These are phyloP conservation scores for Drosophila heteroneura DNA, from an alignment of 2,888 invertebrate genomes.

Conservation along the genomic window DNA sequence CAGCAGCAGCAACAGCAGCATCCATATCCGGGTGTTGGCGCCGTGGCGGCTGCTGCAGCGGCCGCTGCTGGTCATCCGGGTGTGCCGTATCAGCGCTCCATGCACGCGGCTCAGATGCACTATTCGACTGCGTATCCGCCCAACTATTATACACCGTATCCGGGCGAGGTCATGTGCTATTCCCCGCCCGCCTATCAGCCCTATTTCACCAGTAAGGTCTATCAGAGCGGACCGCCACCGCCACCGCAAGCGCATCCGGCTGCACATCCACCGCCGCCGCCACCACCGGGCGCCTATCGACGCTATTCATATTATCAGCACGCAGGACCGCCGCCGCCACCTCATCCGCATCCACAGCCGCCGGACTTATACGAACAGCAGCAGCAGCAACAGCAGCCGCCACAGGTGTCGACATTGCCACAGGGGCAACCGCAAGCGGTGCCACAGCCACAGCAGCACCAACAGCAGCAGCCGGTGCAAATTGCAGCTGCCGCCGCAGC, in stretches of 20 bases:
- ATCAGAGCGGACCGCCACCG: slow-evolving; percentile 85
- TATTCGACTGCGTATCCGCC: slow-evolving; percentile 85
- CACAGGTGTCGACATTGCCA: slow-evolving; percentile 28
- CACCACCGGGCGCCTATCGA: slow-evolving; percentile 72
- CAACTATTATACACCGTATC: slow-evolving; percentile 85
- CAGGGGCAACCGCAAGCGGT: slow-evolving; percentile 14
- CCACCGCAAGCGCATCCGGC: slow-evolving; percentile 76
- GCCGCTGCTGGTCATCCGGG: slow-evolving; percentile 84
- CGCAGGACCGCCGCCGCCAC: slow-evolving; percentile 56
- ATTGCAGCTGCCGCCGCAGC: slow-evolving; percentile 63
- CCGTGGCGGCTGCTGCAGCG: slow-evolving; percentile 82
- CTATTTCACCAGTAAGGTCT: slow-evolving; percentile 86
- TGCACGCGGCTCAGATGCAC: slow-evolving; percentile 85
- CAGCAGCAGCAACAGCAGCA: slow-evolving; percentile 74
- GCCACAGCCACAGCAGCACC: slow-evolving; percentile 38
- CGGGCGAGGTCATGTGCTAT: slow-evolving; percentile 86
- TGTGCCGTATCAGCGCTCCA: slow-evolving; percentile 83
- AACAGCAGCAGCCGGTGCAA: slow-evolving; percentile 48
- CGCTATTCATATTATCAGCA: slow-evolving; percentile 74
- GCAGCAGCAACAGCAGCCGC: slow-evolving; percentile 62
- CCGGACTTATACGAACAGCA: slow-evolving; percentile 83
- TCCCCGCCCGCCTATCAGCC: slow-evolving; percentile 86
- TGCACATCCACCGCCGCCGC: slow-evolving; percentile 82
- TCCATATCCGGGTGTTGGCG: slow-evolving; percentile 77
- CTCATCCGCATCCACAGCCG: slow-evolving; percentile 65